phyloP scores from a whole-genome alignment of 2,888 invertebrate genomes.

The Leptura quadrifasciata region DNA sequence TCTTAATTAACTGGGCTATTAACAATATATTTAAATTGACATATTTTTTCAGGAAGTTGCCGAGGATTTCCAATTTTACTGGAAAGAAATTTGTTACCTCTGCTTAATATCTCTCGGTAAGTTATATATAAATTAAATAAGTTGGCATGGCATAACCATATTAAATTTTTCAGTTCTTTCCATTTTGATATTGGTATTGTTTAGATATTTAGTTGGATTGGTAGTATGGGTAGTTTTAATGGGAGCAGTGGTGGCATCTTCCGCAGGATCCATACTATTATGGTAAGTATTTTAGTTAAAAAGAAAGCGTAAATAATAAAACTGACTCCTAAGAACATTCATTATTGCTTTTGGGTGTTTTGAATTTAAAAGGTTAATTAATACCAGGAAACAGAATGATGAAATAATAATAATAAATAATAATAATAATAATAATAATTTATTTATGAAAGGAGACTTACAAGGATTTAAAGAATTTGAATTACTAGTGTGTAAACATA shows the following conservation, averaged over 20 bases:
- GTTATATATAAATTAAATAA: constrained; percentile 32
- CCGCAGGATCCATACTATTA: constrained; percentile 77
- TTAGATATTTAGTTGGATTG: constrained; percentile 77
- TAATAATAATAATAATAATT: too few species aligned
- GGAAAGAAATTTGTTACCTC: constrained; percentile 78
- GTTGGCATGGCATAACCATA: not conserved
- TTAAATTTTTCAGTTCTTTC: constrained; percentile 75
- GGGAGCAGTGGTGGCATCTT: constrained; percentile 74
- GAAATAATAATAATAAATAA: too few species aligned
- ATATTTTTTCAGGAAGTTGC: constrained; percentile 76
- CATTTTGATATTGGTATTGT: constrained; percentile 75
- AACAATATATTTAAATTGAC: too few species aligned
- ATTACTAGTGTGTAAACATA: too few species aligned
- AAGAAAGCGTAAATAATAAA: too few species aligned
- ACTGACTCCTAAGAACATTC: too few species aligned
- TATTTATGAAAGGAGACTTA: too few species aligned
- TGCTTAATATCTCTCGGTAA: constrained; percentile 78
- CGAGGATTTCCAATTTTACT: constrained; percentile 78
- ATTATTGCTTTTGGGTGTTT: too few species aligned
- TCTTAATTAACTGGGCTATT: too few species aligned
- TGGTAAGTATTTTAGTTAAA: constrained; percentile 74
- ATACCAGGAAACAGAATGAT: too few species aligned
- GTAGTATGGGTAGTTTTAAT: constrained; percentile 80
- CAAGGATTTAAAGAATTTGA: too few species aligned
- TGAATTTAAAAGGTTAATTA: too few species aligned